These are phyloP conservation scores for Chauna torquata DNA, from an alignment of 2,113 vertebrate genomes.

Conservation along the genomic window DNA sequence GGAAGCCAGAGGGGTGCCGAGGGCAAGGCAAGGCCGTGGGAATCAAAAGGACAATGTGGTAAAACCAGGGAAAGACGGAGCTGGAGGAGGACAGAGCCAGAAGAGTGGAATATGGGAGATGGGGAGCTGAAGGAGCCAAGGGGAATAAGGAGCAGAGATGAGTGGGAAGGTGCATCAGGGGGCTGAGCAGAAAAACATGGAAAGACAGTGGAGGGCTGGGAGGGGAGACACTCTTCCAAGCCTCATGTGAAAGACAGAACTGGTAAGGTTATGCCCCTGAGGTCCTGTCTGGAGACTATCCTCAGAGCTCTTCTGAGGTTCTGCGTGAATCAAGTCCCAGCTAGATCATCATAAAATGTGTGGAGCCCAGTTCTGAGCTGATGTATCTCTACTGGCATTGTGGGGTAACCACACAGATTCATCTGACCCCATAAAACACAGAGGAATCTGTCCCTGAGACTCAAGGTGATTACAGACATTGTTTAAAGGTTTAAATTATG, in stretches of 20 bases:
- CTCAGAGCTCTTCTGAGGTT: neutral
- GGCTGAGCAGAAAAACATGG: neutral
- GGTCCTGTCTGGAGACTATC: neutral
- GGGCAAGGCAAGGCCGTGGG: neutral
- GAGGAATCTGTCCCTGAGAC: neutral
- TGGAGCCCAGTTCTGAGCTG: neutral
- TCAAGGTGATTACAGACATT: neutral
- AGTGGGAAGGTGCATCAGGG: neutral
- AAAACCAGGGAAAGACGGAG: neutral
- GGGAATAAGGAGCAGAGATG: neutral
- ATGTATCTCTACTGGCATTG: neutral
- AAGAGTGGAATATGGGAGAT: neutral
- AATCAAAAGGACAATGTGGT: neutral
- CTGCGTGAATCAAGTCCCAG: neutral
- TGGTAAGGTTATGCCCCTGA: neutral
- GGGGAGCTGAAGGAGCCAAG: neutral
- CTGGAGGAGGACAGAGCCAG: neutral
- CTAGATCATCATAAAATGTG: neutral
- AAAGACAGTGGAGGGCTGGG: neutral
- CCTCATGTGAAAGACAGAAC: neutral
- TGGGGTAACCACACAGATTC: neutral
- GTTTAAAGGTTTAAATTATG: neutral
- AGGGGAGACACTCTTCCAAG: neutral
- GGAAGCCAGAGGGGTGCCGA: slow-evolving; percentile 3
- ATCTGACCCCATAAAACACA: neutral